A percentile compares a stretch with the other conserved stretches of the same genome.
Evolutionary conservation across 2,113 vertebrate genomes (phyloP).

Genomic region (Australoheros scitulus): DNA sequence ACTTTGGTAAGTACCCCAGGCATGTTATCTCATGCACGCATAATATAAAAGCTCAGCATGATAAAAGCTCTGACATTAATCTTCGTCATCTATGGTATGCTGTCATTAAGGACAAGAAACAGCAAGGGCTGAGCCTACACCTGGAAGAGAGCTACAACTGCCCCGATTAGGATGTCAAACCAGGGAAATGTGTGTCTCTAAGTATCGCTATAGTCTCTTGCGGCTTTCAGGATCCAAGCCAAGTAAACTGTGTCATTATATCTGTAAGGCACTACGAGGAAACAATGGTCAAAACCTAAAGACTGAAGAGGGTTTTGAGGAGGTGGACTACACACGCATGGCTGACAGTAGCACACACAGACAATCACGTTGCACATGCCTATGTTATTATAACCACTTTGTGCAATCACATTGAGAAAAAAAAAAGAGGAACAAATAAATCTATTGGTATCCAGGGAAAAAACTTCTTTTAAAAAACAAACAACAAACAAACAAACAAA

Average conservation of each 20-base stretch:
- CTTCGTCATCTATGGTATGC: constrained; percentile 35
- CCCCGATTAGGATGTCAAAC: constrained; percentile 66
- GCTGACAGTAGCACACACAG: constrained; percentile 84
- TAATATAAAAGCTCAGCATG: constrained; percentile 64
- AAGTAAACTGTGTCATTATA: constrained; percentile 86
- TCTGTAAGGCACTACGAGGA: constrained; percentile 99
- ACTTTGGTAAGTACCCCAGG: constrained; percentile 80
- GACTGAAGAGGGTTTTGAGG: constrained; percentile 81
- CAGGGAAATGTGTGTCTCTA: constrained; percentile 64
- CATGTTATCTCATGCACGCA: constrained; percentile 76
- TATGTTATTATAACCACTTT: constrained; percentile 88
- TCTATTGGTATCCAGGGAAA: constrained; percentile 88
- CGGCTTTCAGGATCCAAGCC: constrained; percentile 84
- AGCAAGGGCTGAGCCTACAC: constrained; percentile 72
- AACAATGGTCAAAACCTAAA: constrained; percentile 87
- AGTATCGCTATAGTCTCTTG: constrained; percentile 76
- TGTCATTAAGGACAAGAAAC: constrained; percentile 61
- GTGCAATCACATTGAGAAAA: constrained; percentile 89
- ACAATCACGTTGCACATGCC: constrained; percentile 92
- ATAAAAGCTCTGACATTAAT: constrained; percentile 53
- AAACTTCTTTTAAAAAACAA: neutral
- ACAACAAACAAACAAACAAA: constrained; percentile 12
- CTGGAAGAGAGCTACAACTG: constrained; percentile 75
- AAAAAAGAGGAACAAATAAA: constrained; percentile 74
- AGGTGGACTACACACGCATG: constrained; percentile 84